Evolutionary conservation across 2,888 invertebrate genomes (phyloP), one percentile per base, ranked within the genome.

Genomic region (Philaethria dido): DNA sequence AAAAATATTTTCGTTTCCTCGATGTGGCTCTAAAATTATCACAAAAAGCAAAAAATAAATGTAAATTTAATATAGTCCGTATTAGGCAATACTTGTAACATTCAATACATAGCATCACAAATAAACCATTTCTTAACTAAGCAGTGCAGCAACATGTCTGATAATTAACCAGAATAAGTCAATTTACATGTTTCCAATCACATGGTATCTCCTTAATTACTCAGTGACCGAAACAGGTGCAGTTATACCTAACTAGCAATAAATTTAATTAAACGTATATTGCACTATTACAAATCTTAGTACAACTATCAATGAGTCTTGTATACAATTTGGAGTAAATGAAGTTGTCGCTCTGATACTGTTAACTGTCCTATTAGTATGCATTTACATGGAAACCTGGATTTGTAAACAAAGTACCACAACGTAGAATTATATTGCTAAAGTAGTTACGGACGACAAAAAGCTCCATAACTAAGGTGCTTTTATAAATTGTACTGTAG

Each of bases 221-320:
- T 13, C 45, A 42, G 54, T 61, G 47, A 68, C 47, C 47, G 60
- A 44, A 60, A 44, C 68, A 68, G 68, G 64, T 68, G 64, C 61
- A 55, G 14, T 47, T 47, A 42, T 50, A 50, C 50, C 42, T 39
- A 61, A 60, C 54, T 55, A 48, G 59, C 59, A 59, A 63, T 59
- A 62, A 62, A 67, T 67, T 67, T 59, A 59, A 59, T 62, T 39
- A 39, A 68, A 68, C 45, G 60, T 61, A 61, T 64, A 64, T 47
- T 63, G 63, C 63, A 55, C 64, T 62, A 60, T 61, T 65, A 54
- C 60, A 61, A 55, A 68, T 54, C 61, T 48, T 61, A 33, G 33
- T 42, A 22, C 48, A 47, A 64, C 61, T 48, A 29, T 55, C 39
- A 54, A 36, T 25, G 22, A 55, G 29, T 54, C 39, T 64, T 55